Conservation (phyloP, 1,140 invertebrate species). For the Steinernema khuongi region DNA sequence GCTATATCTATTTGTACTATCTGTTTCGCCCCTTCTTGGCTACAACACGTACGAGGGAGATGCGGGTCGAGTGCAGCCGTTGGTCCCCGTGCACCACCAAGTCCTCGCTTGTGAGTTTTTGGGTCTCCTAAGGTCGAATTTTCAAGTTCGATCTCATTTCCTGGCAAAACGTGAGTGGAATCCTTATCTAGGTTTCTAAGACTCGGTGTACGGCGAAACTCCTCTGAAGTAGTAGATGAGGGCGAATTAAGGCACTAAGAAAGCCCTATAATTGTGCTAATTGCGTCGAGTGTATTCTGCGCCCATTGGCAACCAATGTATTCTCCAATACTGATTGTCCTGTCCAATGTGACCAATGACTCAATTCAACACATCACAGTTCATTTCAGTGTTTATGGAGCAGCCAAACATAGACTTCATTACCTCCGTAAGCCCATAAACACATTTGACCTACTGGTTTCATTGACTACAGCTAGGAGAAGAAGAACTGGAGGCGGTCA, state of each 20-base stretch:
- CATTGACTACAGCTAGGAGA: neutral
- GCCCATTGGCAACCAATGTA: too few species aligned
- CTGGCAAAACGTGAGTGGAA: too few species aligned
- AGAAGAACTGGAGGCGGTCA: neutral
- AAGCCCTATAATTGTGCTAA: too few species aligned
- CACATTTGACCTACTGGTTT: neutral
- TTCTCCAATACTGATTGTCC: too few species aligned
- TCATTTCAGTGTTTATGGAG: conserved; percentile 12
- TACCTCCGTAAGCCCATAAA: neutral
- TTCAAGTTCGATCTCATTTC: too few species aligned
- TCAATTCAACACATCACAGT: too few species aligned
- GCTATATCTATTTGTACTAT: neutral
- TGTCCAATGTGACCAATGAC: too few species aligned
- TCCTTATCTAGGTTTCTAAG: too few species aligned
- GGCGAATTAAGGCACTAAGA: too few species aligned
- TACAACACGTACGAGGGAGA: neutral
- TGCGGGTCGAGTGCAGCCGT: neutral
- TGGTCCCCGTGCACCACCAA: neutral
- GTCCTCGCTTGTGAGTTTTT: neutral
- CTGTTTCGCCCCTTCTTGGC: neutral
- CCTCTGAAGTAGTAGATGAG: neutral
- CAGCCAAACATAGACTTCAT: neutral
- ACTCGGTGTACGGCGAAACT: too few species aligned
- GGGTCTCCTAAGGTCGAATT: too few species aligned
- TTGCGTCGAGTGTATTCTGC: too few species aligned